Conservation (phyloP, 2,113 vertebrate species). For the Elephas maximus region DNA sequence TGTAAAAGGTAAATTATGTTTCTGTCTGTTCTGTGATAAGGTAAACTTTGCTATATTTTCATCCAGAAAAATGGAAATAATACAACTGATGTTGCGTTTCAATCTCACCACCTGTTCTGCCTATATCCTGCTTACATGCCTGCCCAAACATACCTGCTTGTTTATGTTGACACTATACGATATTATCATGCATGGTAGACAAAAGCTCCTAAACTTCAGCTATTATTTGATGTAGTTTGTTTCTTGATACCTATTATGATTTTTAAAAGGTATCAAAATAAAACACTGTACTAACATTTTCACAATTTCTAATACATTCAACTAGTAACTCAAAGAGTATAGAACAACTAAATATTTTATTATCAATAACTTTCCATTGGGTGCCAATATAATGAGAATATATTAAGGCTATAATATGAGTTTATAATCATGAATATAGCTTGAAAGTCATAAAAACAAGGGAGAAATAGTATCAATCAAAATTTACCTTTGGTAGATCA, state of each 20-base stretch:
- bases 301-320: neutral
- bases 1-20: neutral
- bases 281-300: neutral
- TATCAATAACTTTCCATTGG: neutral
- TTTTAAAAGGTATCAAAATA: neutral
- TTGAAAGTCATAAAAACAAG: neutral
- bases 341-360: neutral
- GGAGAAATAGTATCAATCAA: neutral
- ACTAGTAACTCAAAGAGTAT: neutral
- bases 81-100: neutral
- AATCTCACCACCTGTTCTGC: neutral
- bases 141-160: neutral
- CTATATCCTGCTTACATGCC: neutral
- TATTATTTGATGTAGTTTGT: neutral
- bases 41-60: neutral
- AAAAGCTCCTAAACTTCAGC: neutral
- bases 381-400: neutral
- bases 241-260: neutral
- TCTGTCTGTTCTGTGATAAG: neutral
- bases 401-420: neutral
- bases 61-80: neutral
- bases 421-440: neutral
- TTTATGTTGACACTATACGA: neutral
- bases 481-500: neutral
- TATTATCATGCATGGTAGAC: neutral